phyloP scores from a whole-genome alignment of 23 tunicate species.

The Botrylloides violaceus region DNA sequence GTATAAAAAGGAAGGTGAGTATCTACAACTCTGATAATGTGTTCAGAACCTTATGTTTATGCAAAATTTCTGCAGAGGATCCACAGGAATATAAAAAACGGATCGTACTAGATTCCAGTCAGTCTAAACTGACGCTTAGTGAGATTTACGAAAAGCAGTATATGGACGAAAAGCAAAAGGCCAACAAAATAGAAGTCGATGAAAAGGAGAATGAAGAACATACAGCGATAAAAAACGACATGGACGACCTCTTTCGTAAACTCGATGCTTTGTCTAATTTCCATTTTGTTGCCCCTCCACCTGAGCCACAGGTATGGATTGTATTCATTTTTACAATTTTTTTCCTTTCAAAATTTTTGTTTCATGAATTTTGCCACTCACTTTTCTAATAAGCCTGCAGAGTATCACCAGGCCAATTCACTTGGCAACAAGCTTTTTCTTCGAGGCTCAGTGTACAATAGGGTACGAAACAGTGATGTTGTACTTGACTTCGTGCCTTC shows the following conservation, averaged over 20 bases:
- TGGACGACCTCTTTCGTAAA: conserved; percentile 57
- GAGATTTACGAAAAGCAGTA: conserved; percentile 84
- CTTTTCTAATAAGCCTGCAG: no score
- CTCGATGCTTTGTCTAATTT: conserved; percentile 73
- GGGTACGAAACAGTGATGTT: no score
- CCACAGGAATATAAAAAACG: conserved; percentile 60
- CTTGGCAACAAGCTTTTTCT: no score
- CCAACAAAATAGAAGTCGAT: conserved; percentile 5
- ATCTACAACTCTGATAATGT: no score
- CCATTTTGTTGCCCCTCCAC: conserved; percentile 50
- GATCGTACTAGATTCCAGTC: conserved; percentile 48
- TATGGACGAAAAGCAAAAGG: conserved; percentile 21
- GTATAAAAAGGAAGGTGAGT: conserved; percentile 45
- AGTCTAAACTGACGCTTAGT: conserved; percentile 60
- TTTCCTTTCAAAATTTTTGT: no score
- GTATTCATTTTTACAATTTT: no score
- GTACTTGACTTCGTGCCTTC: no score
- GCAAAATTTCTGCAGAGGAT: conserved; percentile 5
- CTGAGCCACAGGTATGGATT: conserved; percentile 84
- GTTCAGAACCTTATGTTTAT: no score
- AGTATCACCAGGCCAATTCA: no score
- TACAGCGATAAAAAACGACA: conserved; percentile 34
- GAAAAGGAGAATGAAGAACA: conserved; percentile 69
- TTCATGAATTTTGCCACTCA: no score
- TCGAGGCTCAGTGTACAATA: no score